These are phyloP conservation scores for Drosophila austrosaltans DNA, from an alignment of 2,888 invertebrate genomes.

Conservation along the genomic window DNA sequence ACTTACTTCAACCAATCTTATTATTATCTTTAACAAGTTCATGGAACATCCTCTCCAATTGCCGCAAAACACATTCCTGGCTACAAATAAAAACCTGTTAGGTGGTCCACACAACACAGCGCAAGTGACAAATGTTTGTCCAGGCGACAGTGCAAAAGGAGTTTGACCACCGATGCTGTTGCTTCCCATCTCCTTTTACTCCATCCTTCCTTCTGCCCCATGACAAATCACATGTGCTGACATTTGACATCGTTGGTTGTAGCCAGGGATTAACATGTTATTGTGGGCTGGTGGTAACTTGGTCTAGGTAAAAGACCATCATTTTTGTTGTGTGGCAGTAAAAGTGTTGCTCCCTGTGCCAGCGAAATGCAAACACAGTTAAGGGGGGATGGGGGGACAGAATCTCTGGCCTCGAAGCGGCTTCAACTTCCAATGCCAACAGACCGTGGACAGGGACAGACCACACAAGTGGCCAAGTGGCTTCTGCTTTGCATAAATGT, in stretches of 20 bases:
- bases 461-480: constrained; percentile 69
- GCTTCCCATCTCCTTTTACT: constrained; percentile 14
- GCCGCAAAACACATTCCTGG: not conserved
- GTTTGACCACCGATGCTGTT: constrained; percentile 41
- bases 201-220: constrained; percentile 6
- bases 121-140: constrained; percentile 65
- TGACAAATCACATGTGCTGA: constrained; percentile 75
- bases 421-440: constrained; percentile 42
- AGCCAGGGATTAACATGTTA: constrained; percentile 65
- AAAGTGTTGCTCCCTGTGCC: constrained; percentile 55
- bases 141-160: constrained; percentile 46
- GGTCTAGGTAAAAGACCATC: constrained; percentile 17
- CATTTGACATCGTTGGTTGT: constrained; percentile 68
- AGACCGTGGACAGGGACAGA: constrained; percentile 62
- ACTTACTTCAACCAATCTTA: too few species aligned
- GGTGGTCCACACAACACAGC: constrained; percentile 54
- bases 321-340: constrained; percentile 36
- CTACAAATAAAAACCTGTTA: constrained; percentile 14
- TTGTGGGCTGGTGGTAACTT: constrained; percentile 27
- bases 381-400: constrained; percentile 28
- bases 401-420: constrained; percentile 15
- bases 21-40: too few species aligned
- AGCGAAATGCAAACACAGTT: constrained; percentile 56
- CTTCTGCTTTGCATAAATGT: constrained; percentile 73
- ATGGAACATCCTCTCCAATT: too few species aligned